Conservation (phyloP, 2,113 vertebrate genomes). For the Clarias batrachus region DNA sequence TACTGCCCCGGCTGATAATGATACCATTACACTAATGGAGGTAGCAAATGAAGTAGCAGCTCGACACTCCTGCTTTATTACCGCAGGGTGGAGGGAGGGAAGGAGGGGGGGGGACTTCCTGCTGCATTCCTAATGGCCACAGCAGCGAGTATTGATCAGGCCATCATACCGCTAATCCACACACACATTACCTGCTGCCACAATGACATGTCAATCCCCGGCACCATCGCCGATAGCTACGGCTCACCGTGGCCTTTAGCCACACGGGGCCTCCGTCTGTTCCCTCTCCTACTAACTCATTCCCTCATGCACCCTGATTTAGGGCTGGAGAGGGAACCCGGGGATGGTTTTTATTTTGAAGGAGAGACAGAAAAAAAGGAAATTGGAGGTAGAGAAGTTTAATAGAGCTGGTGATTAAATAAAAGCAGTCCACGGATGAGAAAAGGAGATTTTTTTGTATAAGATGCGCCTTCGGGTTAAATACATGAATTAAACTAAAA, state of each 20-base stretch:
- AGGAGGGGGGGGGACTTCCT: slow-evolving; percentile 85
- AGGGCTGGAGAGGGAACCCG: slow-evolving; percentile 71
- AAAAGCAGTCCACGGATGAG: background rate
- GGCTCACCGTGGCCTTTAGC: slow-evolving; percentile 69
- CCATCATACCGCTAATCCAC: slow-evolving; percentile 97
- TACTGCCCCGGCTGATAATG: slow-evolving; percentile 93
- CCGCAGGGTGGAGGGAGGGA: slow-evolving; percentile 82
- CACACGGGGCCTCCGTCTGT: slow-evolving; percentile 42
- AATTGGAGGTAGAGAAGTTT: background rate
- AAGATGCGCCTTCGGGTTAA: background rate
- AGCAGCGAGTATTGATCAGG: slow-evolving; percentile 94
- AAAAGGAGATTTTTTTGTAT: background rate
- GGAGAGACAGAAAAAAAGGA: background rate
- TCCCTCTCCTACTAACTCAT: slow-evolving; percentile 63
- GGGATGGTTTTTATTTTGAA: slow-evolving; percentile 53
- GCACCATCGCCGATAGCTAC: slow-evolving; percentile 70
- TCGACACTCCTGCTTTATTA: slow-evolving; percentile 93
- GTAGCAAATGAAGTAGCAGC: slow-evolving; percentile 94
- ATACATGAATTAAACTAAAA: background rate
- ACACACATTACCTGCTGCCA: slow-evolving; percentile 92
- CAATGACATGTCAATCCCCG: slow-evolving; percentile 82
- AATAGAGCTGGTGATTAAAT: background rate
- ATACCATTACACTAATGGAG: slow-evolving; percentile 98
- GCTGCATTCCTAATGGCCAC: slow-evolving; percentile 92
- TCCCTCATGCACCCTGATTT: slow-evolving; percentile 78